phyloP scores from a whole-genome alignment of 2,797 vertebrate genomes.

The Psittacula echo region DNA sequence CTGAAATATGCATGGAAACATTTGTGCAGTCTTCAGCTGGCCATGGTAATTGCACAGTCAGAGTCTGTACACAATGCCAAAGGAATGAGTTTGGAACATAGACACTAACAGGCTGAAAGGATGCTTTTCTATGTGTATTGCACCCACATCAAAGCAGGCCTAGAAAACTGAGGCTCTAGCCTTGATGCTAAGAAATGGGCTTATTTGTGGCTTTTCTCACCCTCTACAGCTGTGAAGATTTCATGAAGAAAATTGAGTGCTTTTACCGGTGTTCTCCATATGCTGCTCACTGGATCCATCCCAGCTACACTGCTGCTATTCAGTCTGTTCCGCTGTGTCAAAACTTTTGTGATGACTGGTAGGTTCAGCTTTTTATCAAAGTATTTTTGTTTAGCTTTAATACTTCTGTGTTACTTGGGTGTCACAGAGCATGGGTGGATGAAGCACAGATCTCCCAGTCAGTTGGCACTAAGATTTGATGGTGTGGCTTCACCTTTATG shows the following conservation, averaged over 20 bases:
- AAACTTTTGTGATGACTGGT: slow-evolving; percentile 79
- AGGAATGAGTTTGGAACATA: slow-evolving; percentile 28
- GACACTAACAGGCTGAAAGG: not conserved
- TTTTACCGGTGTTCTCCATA: slow-evolving; percentile 79
- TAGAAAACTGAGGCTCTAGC: not conserved
- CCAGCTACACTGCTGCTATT: slow-evolving; percentile 52
- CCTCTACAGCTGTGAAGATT: slow-evolving; percentile 75
- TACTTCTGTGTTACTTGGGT: not conserved
- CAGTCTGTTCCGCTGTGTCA: slow-evolving; percentile 72
- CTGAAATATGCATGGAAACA: slow-evolving; percentile 60
- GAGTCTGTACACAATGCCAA: not conserved
- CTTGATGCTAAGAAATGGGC: not conserved
- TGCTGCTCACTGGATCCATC: slow-evolving; percentile 68
- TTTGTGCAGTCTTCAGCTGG: slow-evolving; percentile 41
- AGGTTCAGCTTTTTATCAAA: slow-evolving; percentile 16
- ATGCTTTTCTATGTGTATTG: not conserved
- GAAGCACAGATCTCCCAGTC: not conserved
- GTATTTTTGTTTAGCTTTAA: not conserved
- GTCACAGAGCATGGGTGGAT: not conserved
- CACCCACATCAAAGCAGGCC: slow-evolving; percentile 15
- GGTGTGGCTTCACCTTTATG: not conserved
- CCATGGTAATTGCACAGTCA: not conserved
- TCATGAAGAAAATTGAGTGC: slow-evolving; percentile 77
- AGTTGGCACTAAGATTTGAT: not conserved
- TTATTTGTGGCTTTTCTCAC: slow-evolving; percentile 41